Percentiles rank a stretch among this genome's conserved stretches.
phyloP scores from a whole-genome alignment of 1,140 invertebrate genomes.

The Nymphalis io region DNA sequence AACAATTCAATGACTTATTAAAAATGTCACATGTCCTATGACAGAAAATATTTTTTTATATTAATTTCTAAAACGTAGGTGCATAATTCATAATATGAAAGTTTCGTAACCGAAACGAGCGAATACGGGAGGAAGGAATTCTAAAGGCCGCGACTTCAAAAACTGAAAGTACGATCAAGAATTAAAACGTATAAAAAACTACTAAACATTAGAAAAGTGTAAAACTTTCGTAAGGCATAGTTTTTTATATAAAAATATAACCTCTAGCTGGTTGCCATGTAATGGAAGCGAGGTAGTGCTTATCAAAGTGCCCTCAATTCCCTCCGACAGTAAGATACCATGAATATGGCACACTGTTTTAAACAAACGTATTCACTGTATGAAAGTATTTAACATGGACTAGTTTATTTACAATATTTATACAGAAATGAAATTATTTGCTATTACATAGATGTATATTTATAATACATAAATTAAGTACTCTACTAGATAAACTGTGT shows the following conservation, averaged over 20 bases:
- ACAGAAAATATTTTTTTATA: not conserved
- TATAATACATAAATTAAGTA: too few relatives aligned
- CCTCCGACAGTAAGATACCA: conserved; percentile 21
- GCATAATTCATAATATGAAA: conserved; percentile 6
- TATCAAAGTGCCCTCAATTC: conserved; percentile 33
- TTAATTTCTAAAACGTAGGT: not conserved
- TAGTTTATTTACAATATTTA: not conserved
- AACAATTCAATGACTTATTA: not conserved
- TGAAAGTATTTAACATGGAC: conserved; percentile 1
- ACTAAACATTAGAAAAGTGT: not conserved
- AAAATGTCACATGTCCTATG: not conserved
- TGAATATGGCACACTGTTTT: conserved; percentile 15
- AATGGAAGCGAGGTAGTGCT: conserved; percentile 26
- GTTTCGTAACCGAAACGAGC: not conserved
- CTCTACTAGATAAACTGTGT: too few relatives aligned
- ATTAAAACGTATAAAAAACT: conserved; percentile 1
- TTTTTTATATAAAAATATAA: conserved; percentile 9
- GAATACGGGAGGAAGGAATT: conserved; percentile 3
- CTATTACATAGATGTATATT: too few relatives aligned
- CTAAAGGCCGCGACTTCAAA: not conserved
- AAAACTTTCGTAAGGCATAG: not conserved
- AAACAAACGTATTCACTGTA: conserved; percentile 12
- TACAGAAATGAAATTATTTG: too few relatives aligned
- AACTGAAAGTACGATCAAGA: not conserved
- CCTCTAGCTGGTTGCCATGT: conserved; percentile 1